Conservation (phyloP, 1,140 invertebrate species). For the Ruditapes philippinarum region DNA sequence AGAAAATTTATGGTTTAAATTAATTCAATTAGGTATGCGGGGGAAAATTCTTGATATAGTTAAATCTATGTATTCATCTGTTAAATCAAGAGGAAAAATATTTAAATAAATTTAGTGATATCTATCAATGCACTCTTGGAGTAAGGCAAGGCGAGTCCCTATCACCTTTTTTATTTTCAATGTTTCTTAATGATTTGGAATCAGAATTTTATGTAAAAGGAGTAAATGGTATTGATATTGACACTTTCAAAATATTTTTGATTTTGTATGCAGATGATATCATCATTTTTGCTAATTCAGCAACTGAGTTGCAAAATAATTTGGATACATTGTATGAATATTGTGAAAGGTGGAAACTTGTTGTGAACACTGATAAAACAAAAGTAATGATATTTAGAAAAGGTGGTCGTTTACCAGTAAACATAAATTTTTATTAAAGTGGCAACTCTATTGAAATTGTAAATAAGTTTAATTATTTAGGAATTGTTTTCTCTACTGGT, state of each 20-base stretch:
- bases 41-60: constrained; percentile 44
- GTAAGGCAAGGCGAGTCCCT: constrained; percentile 55
- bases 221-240: background rate
- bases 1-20: constrained; percentile 40
- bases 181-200: constrained; percentile 54
- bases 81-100: constrained; percentile 42
- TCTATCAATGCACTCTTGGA: background rate
- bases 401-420: background rate
- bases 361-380: background rate
- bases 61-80: constrained; percentile 25
- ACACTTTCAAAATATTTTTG: constrained; percentile 31
- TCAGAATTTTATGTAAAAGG: background rate
- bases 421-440: background rate
- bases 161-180: constrained; percentile 56
- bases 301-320: too few relatives aligned
- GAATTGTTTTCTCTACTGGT: constrained; percentile 20
- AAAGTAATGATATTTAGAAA: constrained; percentile 24
- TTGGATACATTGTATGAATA: too few relatives aligned
- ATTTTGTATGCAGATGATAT: constrained; percentile 50
- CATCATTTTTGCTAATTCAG: background rate
- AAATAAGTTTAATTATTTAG: constrained; percentile 19
- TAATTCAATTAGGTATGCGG: constrained; percentile 9
- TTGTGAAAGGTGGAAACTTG: too few relatives aligned
- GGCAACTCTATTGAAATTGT: background rate
- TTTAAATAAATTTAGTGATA: background rate